Evolutionary conservation across 2,113 vertebrate genomes (phyloP), one percentile per base, ranked within the genome.

Genomic region (Apus apus): DNA sequence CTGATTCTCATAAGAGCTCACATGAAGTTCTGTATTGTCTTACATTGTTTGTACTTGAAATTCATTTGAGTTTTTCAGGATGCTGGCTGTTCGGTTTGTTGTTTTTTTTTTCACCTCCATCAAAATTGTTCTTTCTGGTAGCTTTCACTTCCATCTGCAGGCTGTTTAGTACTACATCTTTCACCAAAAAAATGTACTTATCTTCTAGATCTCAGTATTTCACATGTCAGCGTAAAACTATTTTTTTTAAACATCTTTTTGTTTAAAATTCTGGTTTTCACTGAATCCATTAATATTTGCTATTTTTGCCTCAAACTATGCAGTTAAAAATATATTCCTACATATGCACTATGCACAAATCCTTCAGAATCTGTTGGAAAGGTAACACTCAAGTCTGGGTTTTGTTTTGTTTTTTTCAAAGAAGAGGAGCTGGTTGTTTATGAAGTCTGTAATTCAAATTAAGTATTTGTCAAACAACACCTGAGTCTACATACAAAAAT

Each of bases 191-290:
- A 61, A 34, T 15, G 6, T 26, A 5, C 23, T 66, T 89, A 60
- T 34, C 38, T 12, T 19, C 29, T 80, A 34, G 54, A 83, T 71
- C 85, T 84, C 60, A 57, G 36, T 82, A 54, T 83, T 82, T 87
- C 14, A 45, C 19, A 2, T 58, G 40, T 90, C 75, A 62, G 25
- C 74, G 51, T 87, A 51, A 71, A 92, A 68, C 56, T 72, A 12
- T 32, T 65, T n/a, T 90, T 93, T 36, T 91, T 75, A 71, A 57
- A 45, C 11, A 20, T 58, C 17, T 56, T 73, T 23, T 22, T 2
- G 30, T 53, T 91, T 85, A 82, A 65, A 89, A 85, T 89, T 85
- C 57, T 73, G 54, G 23, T 62, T 96, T 87, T 87, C 36, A 78
- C 45, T 62, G 74, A 89, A 66, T 57, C 30, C 8, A 4, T 75